phyloP scores from a whole-genome alignment of 2,797 vertebrate genomes.

The Macropodus opercularis region DNA sequence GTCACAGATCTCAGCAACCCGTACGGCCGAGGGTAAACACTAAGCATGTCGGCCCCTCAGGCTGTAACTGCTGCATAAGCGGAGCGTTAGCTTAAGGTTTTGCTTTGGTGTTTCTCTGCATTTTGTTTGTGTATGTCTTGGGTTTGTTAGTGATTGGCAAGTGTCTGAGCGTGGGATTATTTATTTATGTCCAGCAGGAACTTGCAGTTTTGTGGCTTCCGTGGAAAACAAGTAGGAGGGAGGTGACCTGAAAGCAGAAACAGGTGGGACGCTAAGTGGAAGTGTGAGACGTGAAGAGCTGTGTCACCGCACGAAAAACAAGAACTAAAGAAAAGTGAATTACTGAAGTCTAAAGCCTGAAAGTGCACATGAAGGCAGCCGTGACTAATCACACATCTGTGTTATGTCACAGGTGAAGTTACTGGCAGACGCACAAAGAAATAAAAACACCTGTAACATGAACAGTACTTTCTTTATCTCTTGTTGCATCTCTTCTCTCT shows the following conservation, averaged over 20 bases:
- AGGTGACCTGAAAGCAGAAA: slow-evolving; percentile 37
- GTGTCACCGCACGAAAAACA: not conserved
- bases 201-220: slow-evolving; percentile 34
- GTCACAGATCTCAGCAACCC: slow-evolving; percentile 51
- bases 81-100: slow-evolving; percentile 33
- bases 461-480: slow-evolving; percentile 19
- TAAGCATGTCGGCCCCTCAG: slow-evolving; percentile 62
- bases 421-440: slow-evolving; percentile 5
- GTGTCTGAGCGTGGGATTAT: slow-evolving; percentile 74
- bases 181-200: slow-evolving; percentile 75
- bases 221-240: slow-evolving; percentile 9
- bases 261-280: slow-evolving; percentile 24
- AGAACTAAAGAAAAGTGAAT: not conserved
- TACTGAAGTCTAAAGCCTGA: not conserved
- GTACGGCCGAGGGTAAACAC: slow-evolving; percentile 72
- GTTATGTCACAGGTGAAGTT: not conserved
- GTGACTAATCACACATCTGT: not conserved
- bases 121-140: slow-evolving; percentile 72
- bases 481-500: slow-evolving; percentile 12
- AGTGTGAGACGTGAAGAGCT: not conserved
- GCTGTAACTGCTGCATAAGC: slow-evolving; percentile 59
- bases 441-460: not conserved
- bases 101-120: slow-evolving; percentile 48
- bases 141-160: slow-evolving; percentile 66
- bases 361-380: not conserved